Evolutionary conservation across 2,888 invertebrate species (phyloP), one percentile per base, ranked within the genome.

Genomic region (Dione vanillae): DNA sequence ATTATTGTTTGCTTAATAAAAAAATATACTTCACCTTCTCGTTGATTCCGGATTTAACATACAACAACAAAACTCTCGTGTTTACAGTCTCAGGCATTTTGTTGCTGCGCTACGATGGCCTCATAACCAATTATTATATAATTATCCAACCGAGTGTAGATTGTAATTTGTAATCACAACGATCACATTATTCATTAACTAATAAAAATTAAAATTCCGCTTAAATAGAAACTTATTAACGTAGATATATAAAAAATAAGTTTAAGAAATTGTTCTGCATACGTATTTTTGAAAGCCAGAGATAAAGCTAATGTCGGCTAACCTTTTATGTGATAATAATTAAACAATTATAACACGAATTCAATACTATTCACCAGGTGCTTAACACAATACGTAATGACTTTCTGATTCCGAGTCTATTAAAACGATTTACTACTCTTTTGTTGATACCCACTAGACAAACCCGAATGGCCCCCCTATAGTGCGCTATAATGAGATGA

Each of bases 381-480:
- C 80, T 77, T 75, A 82, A 47, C 27, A 92, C 90, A 92, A 92
- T 85, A 80, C 82, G 82, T 78, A 85, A 86, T 92, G 92, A 93
- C 90, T 92, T 74, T 87, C 80, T 82, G 79, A 85, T 85, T 89
- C 83, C 77, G 77, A 79, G 81, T 87, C 88, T 85, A 93, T 92
- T 93, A 92, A 92, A 92, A 92, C 92, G 92, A 92, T 92, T 92
- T 91, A 92, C 87, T 83, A 79, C 80, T 70, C 67, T 81, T 89
- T 91, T 92, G 92, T 91, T 84, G 78, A 75, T 78, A 81, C 79
- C 78, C 85, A 85, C 85, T 87, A 87, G 86, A 83, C 86, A 85
- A 86, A 87, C 84, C 84, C 79, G 80, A 79, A 78, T 74, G 74
- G 89, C 82, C 84, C 72, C 86, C 92, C 92, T 89, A 88, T 87